Conservation (phyloP, 1,140 invertebrate genomes). For the Drosophila quadrilineata region DNA sequence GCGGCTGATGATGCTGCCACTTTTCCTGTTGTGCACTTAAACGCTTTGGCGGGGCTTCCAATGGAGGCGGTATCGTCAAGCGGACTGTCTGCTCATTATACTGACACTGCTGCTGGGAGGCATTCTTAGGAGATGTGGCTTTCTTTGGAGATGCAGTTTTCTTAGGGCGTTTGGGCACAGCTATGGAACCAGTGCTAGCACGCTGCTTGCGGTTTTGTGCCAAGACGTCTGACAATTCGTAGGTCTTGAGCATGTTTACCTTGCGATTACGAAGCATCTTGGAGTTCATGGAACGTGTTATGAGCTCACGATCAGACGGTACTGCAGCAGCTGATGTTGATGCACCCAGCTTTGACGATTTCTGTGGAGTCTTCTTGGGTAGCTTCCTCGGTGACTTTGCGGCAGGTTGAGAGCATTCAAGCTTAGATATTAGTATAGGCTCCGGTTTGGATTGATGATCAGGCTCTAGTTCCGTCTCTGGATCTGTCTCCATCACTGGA, state of each 20-base stretch:
- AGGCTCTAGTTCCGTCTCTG: too few relatives aligned
- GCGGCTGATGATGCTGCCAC: not conserved
- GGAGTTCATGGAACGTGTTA: constrained; percentile 63
- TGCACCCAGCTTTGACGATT: not conserved
- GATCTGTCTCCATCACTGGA: not conserved
- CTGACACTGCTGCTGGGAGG: too few relatives aligned
- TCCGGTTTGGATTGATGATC: too few relatives aligned
- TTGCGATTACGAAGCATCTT: constrained; percentile 65
- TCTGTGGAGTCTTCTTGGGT: not conserved
- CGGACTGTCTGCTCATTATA: too few relatives aligned
- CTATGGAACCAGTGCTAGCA: constrained; percentile 26
- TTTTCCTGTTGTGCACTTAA: not conserved
- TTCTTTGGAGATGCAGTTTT: not conserved
- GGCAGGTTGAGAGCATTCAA: too few relatives aligned
- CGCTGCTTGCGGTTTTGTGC: constrained; percentile 41
- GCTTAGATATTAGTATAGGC: too few relatives aligned
- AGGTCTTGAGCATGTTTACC: constrained; percentile 56
- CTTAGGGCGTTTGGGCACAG: not conserved
- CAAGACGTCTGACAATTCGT: constrained; percentile 43
- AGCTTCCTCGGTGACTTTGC: not conserved
- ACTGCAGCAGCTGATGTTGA: not conserved
- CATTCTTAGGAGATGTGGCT: not conserved
- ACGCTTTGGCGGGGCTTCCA: not conserved
- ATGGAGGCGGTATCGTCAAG: not conserved
- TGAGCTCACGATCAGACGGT: constrained; percentile 36